Evolutionary conservation across 2,113 vertebrate genomes (phyloP).

Genomic region (Lutjanus erythropterus): DNA sequence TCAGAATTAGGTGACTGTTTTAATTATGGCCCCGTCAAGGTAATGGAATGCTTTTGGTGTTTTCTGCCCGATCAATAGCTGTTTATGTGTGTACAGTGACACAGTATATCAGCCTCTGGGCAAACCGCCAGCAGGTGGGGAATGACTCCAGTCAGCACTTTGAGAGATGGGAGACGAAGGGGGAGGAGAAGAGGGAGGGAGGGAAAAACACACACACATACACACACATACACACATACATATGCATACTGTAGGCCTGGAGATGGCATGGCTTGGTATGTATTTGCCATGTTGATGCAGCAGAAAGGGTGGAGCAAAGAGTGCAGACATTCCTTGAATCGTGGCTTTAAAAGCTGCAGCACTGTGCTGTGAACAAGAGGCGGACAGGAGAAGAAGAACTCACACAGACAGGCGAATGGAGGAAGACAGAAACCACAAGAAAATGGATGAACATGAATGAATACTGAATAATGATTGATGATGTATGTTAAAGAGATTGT

Average conservation of each 20-base stretch:
- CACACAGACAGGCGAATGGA: neutral
- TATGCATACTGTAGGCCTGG: conserved; percentile 1
- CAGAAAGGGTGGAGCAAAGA: conserved; percentile 35
- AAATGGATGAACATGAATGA: neutral
- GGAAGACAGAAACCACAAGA: neutral
- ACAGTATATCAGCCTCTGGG: conserved; percentile 72
- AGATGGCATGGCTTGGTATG: conserved; percentile 24
- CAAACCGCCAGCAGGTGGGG: conserved; percentile 63
- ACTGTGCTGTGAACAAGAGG: neutral
- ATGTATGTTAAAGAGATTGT: no score
- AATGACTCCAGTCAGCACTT: conserved; percentile 76
- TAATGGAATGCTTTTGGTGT: conserved; percentile 77
- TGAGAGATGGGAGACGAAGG: conserved; percentile 18
- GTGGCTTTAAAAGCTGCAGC: conserved; percentile 23
- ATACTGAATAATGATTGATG: neutral
- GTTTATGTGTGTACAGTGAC: conserved; percentile 74
- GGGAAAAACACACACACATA: neutral
- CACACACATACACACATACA: neutral
- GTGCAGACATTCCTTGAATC: neutral
- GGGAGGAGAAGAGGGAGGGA: neutral
- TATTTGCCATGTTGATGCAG: conserved; percentile 39
- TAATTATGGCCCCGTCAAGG: conserved; percentile 55
- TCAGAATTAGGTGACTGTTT: conserved; percentile 39
- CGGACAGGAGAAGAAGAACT: neutral
- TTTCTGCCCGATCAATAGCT: conserved; percentile 75